Evolutionary conservation across 2,888 invertebrate species (phyloP), one percentile per base, ranked within the genome.

Genomic region (Sisyra nigra): DNA sequence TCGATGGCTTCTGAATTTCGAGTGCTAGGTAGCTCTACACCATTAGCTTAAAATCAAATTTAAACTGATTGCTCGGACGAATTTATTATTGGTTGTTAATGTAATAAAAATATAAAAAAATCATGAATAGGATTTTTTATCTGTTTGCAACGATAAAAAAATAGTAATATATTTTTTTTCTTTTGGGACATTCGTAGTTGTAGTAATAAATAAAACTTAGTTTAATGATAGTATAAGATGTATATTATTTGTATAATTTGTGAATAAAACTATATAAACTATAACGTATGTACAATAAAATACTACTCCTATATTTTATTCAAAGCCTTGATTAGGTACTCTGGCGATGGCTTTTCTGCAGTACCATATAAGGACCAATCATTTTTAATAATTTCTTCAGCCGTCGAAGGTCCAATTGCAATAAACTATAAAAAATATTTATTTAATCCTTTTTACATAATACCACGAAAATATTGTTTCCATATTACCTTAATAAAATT

Each of bases 321-420:
- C n/a, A 57, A 51, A 30, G 65, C 63, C 48, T 65, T 60, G 29
- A 72, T 56, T 40, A 72, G 55, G 55, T 65, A 63, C 49, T 67
- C 61, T 24, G 71, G 68, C 3, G 67, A 68, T 7, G 73, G 73
- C 45, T 66, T 64, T 47, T 63, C 61, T 1, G 69, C 68, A 2
- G 66, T 66, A 32, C 61, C 62, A 48, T 58, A 62, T 1, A 69
- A 65, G 17, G 55, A 52, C n/a, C 68, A 49, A 1, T 63, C 61
- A 17, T 56, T 54, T 31, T 61, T 58, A 50, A 60, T 60, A 34
- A 73, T 55, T n/a, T 66, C 67, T 32, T 61, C 60, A 45, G 69
- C 62, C 2, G 73, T 74, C 34, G 69, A 69, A 3, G 71, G 72
- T 3, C 73, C 73, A 48, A 73, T 71, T 32, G 72, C 69, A 47